Evolutionary conservation across 2,888 invertebrate species (phyloP), one percentile per base, ranked within the genome.

Genomic region (Volucella inflata): DNA sequence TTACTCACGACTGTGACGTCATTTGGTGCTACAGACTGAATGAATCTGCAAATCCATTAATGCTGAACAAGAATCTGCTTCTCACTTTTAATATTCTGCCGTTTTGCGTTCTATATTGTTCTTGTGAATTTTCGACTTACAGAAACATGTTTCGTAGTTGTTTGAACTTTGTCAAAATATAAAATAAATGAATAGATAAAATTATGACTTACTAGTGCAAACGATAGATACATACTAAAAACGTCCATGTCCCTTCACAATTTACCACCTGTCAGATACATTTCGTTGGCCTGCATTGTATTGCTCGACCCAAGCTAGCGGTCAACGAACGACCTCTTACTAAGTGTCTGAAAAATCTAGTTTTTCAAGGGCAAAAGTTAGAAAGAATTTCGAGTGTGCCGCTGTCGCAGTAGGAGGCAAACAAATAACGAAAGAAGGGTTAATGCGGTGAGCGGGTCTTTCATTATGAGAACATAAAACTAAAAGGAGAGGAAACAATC

Each of bases 291-390:
- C 12, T 11, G 30, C 30, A 50, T 21, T 14, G 48, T 16, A 1
- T 36, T 36, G 42, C 11, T 42, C 16, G 12, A 3, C 50, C 10
- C 17, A 36, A 21, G 36, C 48, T 42, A 55, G 74, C 57, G 74
- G 74, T 64, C 64, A 74, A 74, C 65, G 74, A 74, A 74, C 74
- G 74, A 74, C 74, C 74, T 65, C 74, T 74, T 74, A 48, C 46
- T 14, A 17, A 64, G 53, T 40, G 38, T 46, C 64, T 64, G 46
- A 64, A 74, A 64, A 65, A 74, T 74, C 74, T 11, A 17, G 74
- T 65, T 74, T 64, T 65, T 74, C 74, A 74, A 74, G 74, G 74
- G 53, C 74, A 74, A 53, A 21, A n/a, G 46, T 57, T 36, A 46
- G 11, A 48, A 55, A 46, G 65, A 55, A 30, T 30, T 46, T 40